Evolutionary conservation across 64 coral and sea anemone species (phyloP).

Genomic region (Dendrophyllia cribrosa): DNA sequence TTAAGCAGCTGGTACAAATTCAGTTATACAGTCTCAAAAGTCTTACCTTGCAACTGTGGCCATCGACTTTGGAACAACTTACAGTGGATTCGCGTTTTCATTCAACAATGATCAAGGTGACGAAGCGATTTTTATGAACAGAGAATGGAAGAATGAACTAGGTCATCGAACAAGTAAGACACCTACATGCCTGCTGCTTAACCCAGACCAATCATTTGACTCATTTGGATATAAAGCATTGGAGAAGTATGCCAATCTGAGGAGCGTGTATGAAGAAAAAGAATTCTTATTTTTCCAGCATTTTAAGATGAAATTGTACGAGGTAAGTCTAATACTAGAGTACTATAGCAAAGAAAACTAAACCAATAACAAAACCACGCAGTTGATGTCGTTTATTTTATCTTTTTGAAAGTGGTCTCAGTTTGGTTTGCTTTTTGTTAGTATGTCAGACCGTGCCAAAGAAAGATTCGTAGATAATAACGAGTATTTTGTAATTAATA

Average conservation of each 20-base stretch:
- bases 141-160: conserved; percentile 36
- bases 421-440: too few species aligned
- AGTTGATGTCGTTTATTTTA: too few species aligned
- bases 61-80: conserved; percentile 56
- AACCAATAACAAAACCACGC: too few species aligned
- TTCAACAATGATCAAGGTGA: conserved; percentile 40
- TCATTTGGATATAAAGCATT: conserved; percentile 53
- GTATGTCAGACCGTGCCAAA: too few species aligned
- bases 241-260: conserved; percentile 45
- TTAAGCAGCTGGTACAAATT: too few species aligned
- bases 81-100: conserved; percentile 57
- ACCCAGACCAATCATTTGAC: conserved; percentile 16
- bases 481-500: too few species aligned
- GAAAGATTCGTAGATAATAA: too few species aligned
- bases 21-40: too few species aligned
- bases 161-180: conserved; percentile 43
- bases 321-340: too few species aligned
- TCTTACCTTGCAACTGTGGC: conserved; percentile 40
- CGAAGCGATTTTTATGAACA: conserved; percentile 46
- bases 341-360: too few species aligned
- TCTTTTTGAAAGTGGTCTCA: too few species aligned
- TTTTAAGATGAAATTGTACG: conserved; percentile 39
- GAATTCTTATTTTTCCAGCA: conserved; percentile 33
- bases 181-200: conserved; percentile 35
- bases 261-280: conserved; percentile 3